Evolutionary conservation across 2,888 invertebrate species (phyloP), one percentile per base, ranked within the genome.

Genomic region (Leucophora obtusa): DNA sequence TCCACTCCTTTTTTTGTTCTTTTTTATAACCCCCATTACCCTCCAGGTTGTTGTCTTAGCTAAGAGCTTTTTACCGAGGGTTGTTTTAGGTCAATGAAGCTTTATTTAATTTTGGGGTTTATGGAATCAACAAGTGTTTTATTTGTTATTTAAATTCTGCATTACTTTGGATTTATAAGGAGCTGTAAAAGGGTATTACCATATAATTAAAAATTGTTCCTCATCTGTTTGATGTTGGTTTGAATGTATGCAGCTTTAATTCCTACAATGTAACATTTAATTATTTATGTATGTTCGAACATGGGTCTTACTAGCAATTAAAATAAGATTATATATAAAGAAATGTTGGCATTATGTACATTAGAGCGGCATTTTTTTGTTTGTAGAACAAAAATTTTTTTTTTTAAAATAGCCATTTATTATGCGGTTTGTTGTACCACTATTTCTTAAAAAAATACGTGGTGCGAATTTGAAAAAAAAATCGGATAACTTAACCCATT

Each of bases 81-180:
- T 79, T 28, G 47, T 53, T 58, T 58, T 63, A 17, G 8, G 15
- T 17, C 7, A n/a, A 54, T 10, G 3, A 74, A 70, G 65, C 73
- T 74, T 69, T 47, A 11, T 2, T 17, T 10, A 18, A 24, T 33
- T 69, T 58, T 17, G 7, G 28, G 50, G 33, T 47, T 4, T 0
- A n/a, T 50, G 1, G 9, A 65, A 24, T 54, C 79, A 72, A 81
- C 81, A 79, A 66, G 76, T 82, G 78, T 21, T 78, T 68, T 60
- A n/a, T 15, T 47, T 47, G 3, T 21, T 17, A n/a, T 7, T 38
- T 59, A 18, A 14, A 50, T 59, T 14, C 35, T 15, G 10, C 1
- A 17, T 33, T 33, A 17, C 33, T 28, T 56, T n/a, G 7, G 8
- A 18, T 51, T 53, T 65, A 17, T 2, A 62, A 43, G n/a, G 7